A percentile compares a stretch with the other conserved stretches of the same genome.
Conservation (phyloP, 1,140 invertebrate genomes). For the Solenopsis fugax region DNA sequence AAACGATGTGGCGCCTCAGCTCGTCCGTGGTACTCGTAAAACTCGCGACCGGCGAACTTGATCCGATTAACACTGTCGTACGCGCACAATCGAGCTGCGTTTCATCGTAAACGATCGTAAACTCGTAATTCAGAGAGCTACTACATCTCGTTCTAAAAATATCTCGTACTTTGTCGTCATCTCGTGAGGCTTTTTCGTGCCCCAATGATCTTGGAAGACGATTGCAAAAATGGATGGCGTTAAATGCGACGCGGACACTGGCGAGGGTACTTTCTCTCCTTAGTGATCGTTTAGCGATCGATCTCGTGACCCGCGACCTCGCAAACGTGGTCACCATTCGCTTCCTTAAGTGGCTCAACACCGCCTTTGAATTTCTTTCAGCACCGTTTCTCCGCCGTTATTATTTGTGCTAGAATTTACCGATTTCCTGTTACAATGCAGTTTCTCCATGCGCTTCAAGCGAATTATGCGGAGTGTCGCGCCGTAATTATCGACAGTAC, state of each 20-base stretch:
- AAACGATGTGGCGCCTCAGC: slow-evolving; percentile 5
- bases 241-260: background rate
- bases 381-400: background rate
- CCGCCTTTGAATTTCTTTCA: slow-evolving; percentile 12
- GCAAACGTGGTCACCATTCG: background rate
- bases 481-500: slow-evolving; percentile 71
- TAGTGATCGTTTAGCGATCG: background rate
- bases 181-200: background rate
- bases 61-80: slow-evolving; percentile 64
- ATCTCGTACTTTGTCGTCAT: background rate
- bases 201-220: background rate
- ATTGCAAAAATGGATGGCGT: background rate
- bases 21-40: slow-evolving; percentile 34
- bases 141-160: slow-evolving; percentile 38
- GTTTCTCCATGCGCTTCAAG: slow-evolving; percentile 60
- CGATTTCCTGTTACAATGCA: slow-evolving; percentile 57
- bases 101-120: background rate
- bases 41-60: slow-evolving; percentile 54
- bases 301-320: background rate
- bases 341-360: background rate
- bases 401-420: slow-evolving; percentile 63
- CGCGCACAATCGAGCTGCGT: slow-evolving; percentile 25
- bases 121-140: slow-evolving; percentile 33
- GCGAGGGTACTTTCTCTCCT: slow-evolving; percentile 25
- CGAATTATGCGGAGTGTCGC: slow-evolving; percentile 58